phyloP scores from a whole-genome alignment of 2,113 vertebrate genomes.

The Lampris incognitus region DNA sequence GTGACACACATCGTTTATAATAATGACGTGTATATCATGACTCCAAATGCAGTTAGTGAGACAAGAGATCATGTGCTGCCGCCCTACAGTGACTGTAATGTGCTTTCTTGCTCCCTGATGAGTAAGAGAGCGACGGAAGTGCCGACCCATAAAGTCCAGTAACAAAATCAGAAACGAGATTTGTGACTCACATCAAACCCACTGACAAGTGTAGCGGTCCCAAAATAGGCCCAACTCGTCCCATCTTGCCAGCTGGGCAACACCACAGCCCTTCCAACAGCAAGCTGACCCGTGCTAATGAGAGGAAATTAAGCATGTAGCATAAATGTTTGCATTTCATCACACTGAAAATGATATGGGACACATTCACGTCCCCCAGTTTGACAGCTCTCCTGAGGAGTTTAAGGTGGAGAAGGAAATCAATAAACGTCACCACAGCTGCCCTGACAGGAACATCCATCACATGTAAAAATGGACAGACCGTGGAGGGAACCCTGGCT shows the following conservation, averaged over 20 bases:
- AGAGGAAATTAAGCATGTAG: slow-evolving; percentile 1
- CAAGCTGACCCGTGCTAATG: slow-evolving; percentile 28
- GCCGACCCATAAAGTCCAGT: background rate
- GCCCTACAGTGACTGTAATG: no score
- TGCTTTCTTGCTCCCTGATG: no score
- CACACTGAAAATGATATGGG: slow-evolving; percentile 16
- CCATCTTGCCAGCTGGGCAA: background rate
- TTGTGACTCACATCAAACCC: slow-evolving; percentile 55
- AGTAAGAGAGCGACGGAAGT: background rate
- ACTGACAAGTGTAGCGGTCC: slow-evolving; percentile 48
- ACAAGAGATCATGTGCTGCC: no score
- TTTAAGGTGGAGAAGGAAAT: slow-evolving; percentile 27
- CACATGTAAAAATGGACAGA: slow-evolving; percentile 1
- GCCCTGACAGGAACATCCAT: slow-evolving; percentile 22
- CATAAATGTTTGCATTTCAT: slow-evolving; percentile 12
- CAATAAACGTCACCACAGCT: slow-evolving; percentile 39
- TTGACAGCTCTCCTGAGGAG: background rate
- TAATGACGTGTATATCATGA: no score
- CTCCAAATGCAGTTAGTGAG: no score
- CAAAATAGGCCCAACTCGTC: slow-evolving; percentile 53
- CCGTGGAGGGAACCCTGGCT: background rate
- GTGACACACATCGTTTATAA: no score
- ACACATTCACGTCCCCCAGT: background rate
- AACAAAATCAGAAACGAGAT: background rate
- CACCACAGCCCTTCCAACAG: background rate